phyloP scores from a whole-genome alignment of 2,797 vertebrate genomes.

The Micrastur ruficollis region DNA sequence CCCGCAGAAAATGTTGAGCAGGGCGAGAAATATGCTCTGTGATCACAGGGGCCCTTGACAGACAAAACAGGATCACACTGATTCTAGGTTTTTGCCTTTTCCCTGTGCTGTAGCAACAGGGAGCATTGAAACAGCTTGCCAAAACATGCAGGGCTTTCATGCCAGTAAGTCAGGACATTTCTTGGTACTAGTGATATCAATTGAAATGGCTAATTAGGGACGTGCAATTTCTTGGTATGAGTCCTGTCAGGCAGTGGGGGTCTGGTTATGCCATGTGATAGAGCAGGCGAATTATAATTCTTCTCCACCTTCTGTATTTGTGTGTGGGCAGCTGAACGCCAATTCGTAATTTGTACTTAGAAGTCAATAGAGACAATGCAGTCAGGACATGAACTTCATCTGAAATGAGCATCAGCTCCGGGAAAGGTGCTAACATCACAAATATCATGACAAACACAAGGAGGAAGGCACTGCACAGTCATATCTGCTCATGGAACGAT shows the following conservation, averaged over 20 bases:
- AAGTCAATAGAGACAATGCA: background rate
- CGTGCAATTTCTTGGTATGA: background rate
- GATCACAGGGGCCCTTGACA: constrained; percentile 40
- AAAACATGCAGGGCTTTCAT: background rate
- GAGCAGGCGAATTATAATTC: background rate
- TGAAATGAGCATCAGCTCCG: background rate
- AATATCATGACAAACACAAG: background rate
- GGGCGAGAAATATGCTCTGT: constrained; percentile 58
- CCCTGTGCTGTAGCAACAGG: constrained; percentile 14
- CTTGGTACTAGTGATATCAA: background rate
- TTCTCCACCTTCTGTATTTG: background rate
- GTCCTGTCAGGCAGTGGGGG: background rate
- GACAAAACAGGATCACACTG: constrained; percentile 51
- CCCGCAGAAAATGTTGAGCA: constrained; percentile 13
- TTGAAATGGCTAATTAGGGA: background rate
- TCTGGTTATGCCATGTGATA: background rate
- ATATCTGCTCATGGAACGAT: background rate
- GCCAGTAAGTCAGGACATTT: background rate
- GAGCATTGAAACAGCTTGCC: constrained; percentile 6
- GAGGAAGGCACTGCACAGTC: background rate
- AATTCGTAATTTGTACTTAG: background rate
- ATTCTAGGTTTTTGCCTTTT: constrained; percentile 29
- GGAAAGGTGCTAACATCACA: background rate
- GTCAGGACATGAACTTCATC: background rate
- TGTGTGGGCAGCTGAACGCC: background rate